Base-by-base conservation (phyloP, 2,113 vertebrate species). In the Meleagris gallopavo region DNA sequence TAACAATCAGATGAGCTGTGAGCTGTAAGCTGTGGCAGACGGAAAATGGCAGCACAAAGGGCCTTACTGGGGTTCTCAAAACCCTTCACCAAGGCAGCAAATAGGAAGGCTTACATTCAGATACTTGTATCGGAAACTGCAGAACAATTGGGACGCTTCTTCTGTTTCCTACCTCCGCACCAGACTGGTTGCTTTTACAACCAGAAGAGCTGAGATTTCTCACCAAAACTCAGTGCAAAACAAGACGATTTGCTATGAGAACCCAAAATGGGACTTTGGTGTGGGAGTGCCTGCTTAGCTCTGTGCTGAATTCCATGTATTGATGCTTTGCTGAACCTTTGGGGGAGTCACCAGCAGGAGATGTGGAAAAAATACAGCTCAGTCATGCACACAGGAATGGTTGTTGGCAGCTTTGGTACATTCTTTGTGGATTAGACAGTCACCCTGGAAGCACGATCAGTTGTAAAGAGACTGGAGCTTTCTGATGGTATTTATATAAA, bases 21-120 rank as follows among this genome's bases (percentile, higher is more conserved):
- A 88, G 83, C 83, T 92, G 60, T 90, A 86, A 86, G 67, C 55
- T 72, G 65, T 81, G 90, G 73, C 94, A 96, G 94, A 90, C 70
- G 90, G 92, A 93, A 96, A 96, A 96, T 72, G 94, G 78, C 86
- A 95, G 86, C 43, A 94, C 83, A 83, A 88, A 93, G 94, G 80
- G 41, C 61, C 93, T 93, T 74, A 45, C 79, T 67, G 32, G 58
- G 38, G 79, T n/a, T 72, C 72, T 86, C 89, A 62, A 72, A 95
- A 84, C 76, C 61, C 65, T 69, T 46, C 79, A 83, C 29, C 71
- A 93, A 91, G 85, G 74, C 60, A 91, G 74, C 36, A 88, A 76
- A 87, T 15, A 50, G 52, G 25, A 71, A 80, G 32, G 64, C 76
- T 91, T 78, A 30, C 13, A 80, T 74, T 66, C 64, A 48, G 43